Percentiles rank a stretch among this genome's conserved stretches.
These are phyloP conservation scores for Pachymerium ferrugineum DNA, from an alignment of 2,888 invertebrate genomes.

Conservation along the genomic window DNA sequence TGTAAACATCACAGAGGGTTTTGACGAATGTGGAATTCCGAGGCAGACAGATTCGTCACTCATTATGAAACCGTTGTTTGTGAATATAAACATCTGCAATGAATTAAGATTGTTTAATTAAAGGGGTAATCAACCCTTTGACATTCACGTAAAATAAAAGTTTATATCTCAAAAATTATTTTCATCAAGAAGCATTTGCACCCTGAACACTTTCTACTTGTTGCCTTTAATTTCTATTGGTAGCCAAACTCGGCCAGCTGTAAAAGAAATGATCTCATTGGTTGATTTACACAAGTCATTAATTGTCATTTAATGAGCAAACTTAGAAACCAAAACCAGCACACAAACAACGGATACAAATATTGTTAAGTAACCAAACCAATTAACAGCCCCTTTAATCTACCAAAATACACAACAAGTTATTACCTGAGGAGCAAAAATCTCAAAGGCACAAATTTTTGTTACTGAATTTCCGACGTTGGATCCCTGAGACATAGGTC, in stretches of 20 bases:
- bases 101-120: background rate
- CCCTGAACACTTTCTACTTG: background rate
- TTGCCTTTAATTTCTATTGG: background rate
- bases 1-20: constrained; percentile 58
- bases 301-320: too few relatives aligned
- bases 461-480: constrained; percentile 65
- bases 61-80: constrained; percentile 61
- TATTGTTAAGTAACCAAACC: too few relatives aligned
- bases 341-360: too few relatives aligned
- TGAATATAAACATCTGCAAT: constrained; percentile 39
- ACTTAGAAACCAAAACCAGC: too few relatives aligned
- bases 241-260: too few relatives aligned
- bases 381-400: too few relatives aligned
- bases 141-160: background rate
- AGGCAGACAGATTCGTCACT: constrained; percentile 82
- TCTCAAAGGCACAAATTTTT: constrained; percentile 57
- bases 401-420: constrained; percentile 42
- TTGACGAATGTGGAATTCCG: constrained; percentile 59
- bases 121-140: too few relatives aligned
- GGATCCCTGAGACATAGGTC: constrained; percentile 55
- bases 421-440: constrained; percentile 59
- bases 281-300: too few relatives aligned
- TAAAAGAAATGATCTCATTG: too few relatives aligned
- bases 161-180: background rate
- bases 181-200: background rate